Evolutionary conservation across 2,888 invertebrate species (phyloP).

Genomic region (Colostygia pectinataria): DNA sequence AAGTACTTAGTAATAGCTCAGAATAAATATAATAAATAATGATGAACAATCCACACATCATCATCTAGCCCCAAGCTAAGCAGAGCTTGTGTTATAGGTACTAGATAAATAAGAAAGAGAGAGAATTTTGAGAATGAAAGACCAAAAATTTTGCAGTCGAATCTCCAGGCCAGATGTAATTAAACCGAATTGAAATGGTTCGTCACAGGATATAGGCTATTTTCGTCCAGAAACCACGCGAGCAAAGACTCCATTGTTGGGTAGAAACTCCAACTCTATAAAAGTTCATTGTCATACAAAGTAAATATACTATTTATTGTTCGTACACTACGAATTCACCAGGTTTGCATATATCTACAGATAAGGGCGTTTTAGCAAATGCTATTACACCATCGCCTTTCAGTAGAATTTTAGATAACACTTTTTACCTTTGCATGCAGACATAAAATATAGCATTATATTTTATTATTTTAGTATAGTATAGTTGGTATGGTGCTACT

Average conservation of each 20-base stretch:
- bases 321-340: slow-evolving; percentile 2
- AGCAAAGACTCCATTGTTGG: no score
- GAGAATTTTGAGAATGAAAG: no score
- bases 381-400: not conserved
- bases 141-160: no score
- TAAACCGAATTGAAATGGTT: no score
- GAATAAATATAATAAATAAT: no score
- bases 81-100: no score
- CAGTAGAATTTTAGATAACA: slow-evolving; percentile 1
- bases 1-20: slow-evolving; percentile 42
- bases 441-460: not conserved
- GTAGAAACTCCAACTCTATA: not conserved
- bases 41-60: no score
- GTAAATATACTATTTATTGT: slow-evolving; percentile 3
- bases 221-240: no score
- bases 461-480: not conserved
- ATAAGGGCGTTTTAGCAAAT: slow-evolving; percentile 6
- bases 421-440: not conserved
- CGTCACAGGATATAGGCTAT: no score
- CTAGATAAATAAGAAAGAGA: no score
- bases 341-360: not conserved
- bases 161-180: no score
- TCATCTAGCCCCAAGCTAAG: no score
- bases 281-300: not conserved
- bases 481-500: not conserved